These are phyloP conservation scores for Burhinus oedicnemus DNA, from an alignment of 2,113 vertebrate genomes.

Conservation along the genomic window DNA sequence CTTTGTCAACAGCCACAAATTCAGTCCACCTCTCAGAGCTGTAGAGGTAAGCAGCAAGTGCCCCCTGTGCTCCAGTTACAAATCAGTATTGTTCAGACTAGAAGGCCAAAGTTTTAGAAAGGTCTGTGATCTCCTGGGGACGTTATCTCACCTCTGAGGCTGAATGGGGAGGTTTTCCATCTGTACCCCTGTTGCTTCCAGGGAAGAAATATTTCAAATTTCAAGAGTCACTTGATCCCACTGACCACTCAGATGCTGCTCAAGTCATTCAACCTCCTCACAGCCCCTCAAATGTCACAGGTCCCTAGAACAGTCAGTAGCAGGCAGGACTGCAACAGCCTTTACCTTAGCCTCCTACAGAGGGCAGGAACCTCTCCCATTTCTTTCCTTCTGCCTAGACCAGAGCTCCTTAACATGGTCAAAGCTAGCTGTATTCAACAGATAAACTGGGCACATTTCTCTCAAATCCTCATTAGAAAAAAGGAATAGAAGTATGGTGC, in stretches of 20 bases:
- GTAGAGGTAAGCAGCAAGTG: background rate
- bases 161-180: background rate
- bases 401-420: background rate
- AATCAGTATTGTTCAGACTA: background rate
- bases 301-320: background rate
- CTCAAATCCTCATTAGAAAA: background rate
- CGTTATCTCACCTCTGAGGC: background rate
- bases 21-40: background rate
- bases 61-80: background rate
- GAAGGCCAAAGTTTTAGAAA: background rate
- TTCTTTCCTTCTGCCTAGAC: background rate
- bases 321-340: background rate
- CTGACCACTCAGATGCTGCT: fast-evolving
- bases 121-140: background rate
- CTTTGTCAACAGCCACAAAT: background rate
- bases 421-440: background rate
- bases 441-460: background rate
- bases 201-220: background rate
- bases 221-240: background rate
- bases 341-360: background rate
- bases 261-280: background rate
- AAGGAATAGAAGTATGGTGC: background rate
- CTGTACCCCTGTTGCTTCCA: background rate
- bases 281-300: background rate
- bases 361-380: background rate